These are phyloP conservation scores for Colius striatus DNA, from an alignment of 2,113 vertebrate species.

Conservation along the genomic window DNA sequence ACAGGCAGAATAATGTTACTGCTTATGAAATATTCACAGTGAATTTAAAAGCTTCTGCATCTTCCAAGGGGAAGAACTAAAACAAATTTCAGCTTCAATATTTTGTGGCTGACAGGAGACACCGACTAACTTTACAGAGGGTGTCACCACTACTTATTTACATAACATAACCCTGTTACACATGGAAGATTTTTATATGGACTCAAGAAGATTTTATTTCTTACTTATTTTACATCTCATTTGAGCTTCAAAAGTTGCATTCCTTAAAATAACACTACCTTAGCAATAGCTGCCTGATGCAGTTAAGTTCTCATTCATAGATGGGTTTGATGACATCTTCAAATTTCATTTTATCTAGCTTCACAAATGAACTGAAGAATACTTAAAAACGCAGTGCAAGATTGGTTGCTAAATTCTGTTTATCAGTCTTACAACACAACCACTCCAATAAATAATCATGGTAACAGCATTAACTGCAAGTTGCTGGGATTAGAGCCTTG, in stretches of 20 bases:
- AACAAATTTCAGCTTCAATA: background rate
- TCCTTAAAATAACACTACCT: background rate
- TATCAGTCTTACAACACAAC: background rate
- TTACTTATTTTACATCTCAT: background rate
- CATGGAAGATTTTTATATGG: background rate
- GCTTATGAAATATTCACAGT: background rate
- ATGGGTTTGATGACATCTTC: background rate
- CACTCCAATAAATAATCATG: background rate
- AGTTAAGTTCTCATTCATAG: background rate
- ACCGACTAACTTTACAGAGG: background rate
- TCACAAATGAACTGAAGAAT: background rate
- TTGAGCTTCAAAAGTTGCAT: background rate
- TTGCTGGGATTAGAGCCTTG: background rate
- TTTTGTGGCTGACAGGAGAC: background rate
- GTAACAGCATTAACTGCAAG: background rate
- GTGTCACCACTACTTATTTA: background rate
- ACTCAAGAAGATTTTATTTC: background rate
- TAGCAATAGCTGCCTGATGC: background rate
- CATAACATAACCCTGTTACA: background rate
- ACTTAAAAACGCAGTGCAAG: background rate
- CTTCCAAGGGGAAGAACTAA: background rate
- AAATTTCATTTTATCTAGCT: background rate
- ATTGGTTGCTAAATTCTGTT: background rate
- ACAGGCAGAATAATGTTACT: background rate
- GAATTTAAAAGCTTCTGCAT: background rate